Base-by-base conservation (phyloP, 1,140 invertebrate genomes). In the Melipona quadrifasciata region DNA sequence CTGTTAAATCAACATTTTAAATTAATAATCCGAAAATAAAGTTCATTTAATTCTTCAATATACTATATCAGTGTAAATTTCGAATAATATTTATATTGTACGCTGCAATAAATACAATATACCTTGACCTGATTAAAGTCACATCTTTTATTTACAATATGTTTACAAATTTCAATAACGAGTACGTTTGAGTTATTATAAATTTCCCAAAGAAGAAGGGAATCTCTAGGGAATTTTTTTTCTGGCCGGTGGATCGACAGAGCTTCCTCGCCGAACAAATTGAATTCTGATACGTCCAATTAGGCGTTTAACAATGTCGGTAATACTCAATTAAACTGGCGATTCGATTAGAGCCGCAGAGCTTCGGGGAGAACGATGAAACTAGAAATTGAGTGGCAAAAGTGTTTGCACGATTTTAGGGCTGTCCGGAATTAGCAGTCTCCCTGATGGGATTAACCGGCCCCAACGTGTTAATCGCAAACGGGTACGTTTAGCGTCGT, bases 361-460 rank as follows among this genome's bases (percentile, higher is more conserved):
- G 34, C 53, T 75, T 58, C 0, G 12, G 39, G 17, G 24, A 16
- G 70, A 53, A 47, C 39, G 70, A 72, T 53, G 70, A 53, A 16
- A n/a, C 39, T 51, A 55, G 73, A 74, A 74, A 74, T 74, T 74
- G 51, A 31, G 73, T 16, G 73, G 12, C 31, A 16, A 31, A 19
- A 39, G 21, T 58, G 73, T 75, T 75, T 58, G 73, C 73, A 24
- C 55, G 73, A 75, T 75, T 75, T 75, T 75, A 75, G 31, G 73
- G 55, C 27, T 39, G 27, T 31, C 21, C 24, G 55, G 31, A 58
- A 34, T 58, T 58, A 58, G 73, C n/a, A 21, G 14, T 1, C 12
- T 2, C 31, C 53, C 53, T 58, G 31, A 11, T 21, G 14, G 21
- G 21, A 34, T 57, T 75, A 34, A 57, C 73, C 16, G 14, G 53